Conservation (phyloP, 2,888 invertebrate genomes). For the Camptogramma bilineatum region DNA sequence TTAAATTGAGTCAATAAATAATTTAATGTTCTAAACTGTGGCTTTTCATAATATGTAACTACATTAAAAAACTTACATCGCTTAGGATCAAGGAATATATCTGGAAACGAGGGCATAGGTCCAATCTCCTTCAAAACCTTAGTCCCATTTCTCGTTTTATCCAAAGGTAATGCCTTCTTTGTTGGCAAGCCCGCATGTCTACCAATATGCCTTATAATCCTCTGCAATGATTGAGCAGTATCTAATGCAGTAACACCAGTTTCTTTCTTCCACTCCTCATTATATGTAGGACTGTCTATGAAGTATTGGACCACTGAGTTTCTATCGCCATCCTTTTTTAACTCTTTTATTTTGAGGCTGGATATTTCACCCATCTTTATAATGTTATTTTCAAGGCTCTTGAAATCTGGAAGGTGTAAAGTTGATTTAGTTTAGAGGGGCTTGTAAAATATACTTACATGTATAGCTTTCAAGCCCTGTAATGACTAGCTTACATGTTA, state of each 20-base stretch:
- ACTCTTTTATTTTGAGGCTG: constrained; percentile 63
- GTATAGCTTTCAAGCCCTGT: too few species aligned
- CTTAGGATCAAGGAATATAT: constrained; percentile 45
- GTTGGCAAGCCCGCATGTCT: constrained; percentile 26
- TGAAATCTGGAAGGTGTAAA: constrained; percentile 59
- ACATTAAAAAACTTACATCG: constrained; percentile 40
- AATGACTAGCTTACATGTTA: too few species aligned
- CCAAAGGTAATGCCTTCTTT: not conserved
- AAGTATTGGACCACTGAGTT: constrained; percentile 67
- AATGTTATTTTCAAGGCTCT: constrained; percentile 58
- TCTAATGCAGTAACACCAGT: constrained; percentile 63
- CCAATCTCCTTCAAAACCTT: constrained; percentile 58
- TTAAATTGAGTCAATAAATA: too few species aligned
- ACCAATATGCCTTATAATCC: constrained; percentile 61
- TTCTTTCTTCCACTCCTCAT: constrained; percentile 58
- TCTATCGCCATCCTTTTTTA: constrained; percentile 65
- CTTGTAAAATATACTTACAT: too few species aligned
- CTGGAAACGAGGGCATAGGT: constrained; percentile 52
- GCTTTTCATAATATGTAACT: too few species aligned
- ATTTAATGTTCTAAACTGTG: too few species aligned
- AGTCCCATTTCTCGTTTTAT: constrained; percentile 35
- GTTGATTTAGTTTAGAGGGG: constrained; percentile 9
- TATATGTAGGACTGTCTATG: constrained; percentile 64
- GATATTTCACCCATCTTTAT: constrained; percentile 69
- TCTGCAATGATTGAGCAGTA: constrained; percentile 62